Percentiles rank a stretch among this genome's conserved stretches.
Conservation (phyloP, 64 coral and sea anemone species). For the Stylophora pistillata region DNA sequence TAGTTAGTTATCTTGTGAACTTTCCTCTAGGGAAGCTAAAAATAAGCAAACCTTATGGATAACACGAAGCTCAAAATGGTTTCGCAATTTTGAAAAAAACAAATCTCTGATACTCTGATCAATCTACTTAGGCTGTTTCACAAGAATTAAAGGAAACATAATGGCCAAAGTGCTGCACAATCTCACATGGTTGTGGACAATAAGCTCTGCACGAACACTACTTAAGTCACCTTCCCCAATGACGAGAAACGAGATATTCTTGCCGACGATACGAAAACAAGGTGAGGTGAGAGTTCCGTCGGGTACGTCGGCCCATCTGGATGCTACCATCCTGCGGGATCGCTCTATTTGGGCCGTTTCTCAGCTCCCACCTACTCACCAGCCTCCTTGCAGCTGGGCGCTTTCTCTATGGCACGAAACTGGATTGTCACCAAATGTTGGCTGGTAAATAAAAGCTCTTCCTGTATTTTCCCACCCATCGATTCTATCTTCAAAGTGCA, state of each 20-base stretch:
- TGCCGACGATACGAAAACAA: conserved; percentile 33
- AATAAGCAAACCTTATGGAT: too few species aligned
- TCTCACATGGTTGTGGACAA: conserved; percentile 1
- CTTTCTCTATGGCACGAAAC: background rate
- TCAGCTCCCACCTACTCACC: conserved; percentile 34
- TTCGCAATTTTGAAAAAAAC: too few species aligned
- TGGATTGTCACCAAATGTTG: conserved; percentile 41
- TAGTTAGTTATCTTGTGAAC: too few species aligned
- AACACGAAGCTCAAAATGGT: too few species aligned
- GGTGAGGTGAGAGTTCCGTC: conserved; percentile 40
- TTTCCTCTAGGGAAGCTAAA: too few species aligned
- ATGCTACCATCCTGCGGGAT: background rate
- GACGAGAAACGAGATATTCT: conserved; percentile 48
- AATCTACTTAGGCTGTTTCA: too few species aligned
- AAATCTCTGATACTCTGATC: too few species aligned
- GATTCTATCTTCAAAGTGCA: conserved; percentile 44
- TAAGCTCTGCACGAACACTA: conserved; percentile 31
- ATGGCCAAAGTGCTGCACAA: too few species aligned
- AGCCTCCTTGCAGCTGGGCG: conserved; percentile 19
- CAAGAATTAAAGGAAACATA: too few species aligned
- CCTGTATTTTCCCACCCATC: conserved; percentile 22
- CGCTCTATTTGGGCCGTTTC: background rate
- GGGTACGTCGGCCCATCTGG: background rate
- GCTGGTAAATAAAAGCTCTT: conserved; percentile 34
- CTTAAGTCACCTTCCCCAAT: conserved; percentile 41